These are phyloP conservation scores for Charadrius vociferus DNA, from an alignment of 2,113 vertebrate genomes.

Conservation along the genomic window DNA sequence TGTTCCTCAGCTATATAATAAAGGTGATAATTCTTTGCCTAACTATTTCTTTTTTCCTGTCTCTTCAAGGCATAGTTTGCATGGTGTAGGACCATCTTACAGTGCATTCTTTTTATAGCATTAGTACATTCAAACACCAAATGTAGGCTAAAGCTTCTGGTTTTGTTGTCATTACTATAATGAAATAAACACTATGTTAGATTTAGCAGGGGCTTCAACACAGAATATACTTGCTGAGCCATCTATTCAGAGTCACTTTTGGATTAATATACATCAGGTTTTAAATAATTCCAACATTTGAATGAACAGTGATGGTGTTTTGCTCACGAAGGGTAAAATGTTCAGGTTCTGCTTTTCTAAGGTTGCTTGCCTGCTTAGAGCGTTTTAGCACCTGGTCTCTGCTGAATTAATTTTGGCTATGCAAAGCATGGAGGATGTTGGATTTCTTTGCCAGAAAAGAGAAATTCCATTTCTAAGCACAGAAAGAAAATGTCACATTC, in stretches of 20 bases:
- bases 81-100: not conserved
- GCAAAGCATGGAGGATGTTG: not conserved
- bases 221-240: not conserved
- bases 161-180: not conserved
- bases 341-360: not conserved
- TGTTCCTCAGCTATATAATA: not conserved
- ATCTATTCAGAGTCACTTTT: not conserved
- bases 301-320: not conserved
- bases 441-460: not conserved
- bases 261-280: not conserved
- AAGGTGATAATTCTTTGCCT: not conserved
- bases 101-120: not conserved
- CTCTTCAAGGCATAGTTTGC: not conserved
- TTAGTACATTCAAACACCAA: not conserved
- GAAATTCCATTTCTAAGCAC: not conserved
- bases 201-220: not conserved
- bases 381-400: not conserved
- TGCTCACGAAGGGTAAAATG: not conserved
- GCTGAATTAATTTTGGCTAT: not conserved
- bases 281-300: not conserved
- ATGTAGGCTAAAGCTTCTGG: not conserved
- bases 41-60: not conserved
- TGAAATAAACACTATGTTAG: not conserved
- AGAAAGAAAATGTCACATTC: not conserved
- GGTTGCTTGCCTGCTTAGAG: not conserved